Percentiles rank a stretch among this genome's conserved stretches.
Conservation (phyloP, 2,888 invertebrate genomes). For the Hirudinaria manillensis region DNA sequence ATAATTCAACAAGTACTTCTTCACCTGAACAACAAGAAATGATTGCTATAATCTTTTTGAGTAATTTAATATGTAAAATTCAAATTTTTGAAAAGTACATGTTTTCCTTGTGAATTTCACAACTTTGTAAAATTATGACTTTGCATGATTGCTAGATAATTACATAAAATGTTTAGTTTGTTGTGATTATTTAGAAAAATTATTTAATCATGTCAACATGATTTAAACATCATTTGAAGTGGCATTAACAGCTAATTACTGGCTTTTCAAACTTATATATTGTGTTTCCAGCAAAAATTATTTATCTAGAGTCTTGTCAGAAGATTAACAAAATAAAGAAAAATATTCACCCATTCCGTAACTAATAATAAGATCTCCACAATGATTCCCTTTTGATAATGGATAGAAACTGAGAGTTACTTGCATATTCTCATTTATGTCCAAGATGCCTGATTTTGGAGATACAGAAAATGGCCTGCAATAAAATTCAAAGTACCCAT, state of each 20-base stretch:
- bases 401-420: slow-evolving; percentile 52
- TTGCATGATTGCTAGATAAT: too few relatives aligned
- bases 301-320: neutral
- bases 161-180: too few relatives aligned
- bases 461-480: slow-evolving; percentile 52
- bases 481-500: neutral
- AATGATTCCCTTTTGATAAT: slow-evolving; percentile 47
- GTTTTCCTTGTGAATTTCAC: too few relatives aligned
- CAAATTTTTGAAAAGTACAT: too few relatives aligned
- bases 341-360: slow-evolving; percentile 50
- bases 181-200: too few relatives aligned
- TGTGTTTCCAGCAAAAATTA: too few relatives aligned
- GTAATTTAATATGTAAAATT: too few relatives aligned
- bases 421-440: slow-evolving; percentile 52
- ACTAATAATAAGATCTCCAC: slow-evolving; percentile 45
- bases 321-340: neutral
- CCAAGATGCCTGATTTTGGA: slow-evolving; percentile 49
- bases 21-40: slow-evolving; percentile 46
- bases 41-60: neutral
- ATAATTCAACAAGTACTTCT: slow-evolving; percentile 48
- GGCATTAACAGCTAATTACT: neutral
- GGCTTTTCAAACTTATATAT: neutral
- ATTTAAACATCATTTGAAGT: too few relatives aligned
- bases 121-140: too few relatives aligned
- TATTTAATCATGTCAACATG: too few relatives aligned